Base-by-base conservation (phyloP, 2,888 invertebrate genomes). In the Troilus luridus region DNA sequence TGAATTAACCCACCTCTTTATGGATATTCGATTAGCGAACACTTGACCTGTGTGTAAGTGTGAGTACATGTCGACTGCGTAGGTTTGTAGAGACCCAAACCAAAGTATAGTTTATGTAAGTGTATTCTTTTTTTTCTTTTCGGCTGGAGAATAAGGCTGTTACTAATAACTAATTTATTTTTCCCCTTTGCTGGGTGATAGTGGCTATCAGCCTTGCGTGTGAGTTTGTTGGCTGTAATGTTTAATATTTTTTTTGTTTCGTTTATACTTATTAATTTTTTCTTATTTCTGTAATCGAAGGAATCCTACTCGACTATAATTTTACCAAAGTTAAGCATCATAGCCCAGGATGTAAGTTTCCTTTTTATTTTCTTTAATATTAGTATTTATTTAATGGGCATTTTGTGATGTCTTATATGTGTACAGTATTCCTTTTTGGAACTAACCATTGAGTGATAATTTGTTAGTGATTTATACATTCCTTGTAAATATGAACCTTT, bases 401-500 rank as follows among this genome's bases (percentile, higher is more conserved):
- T 90, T 77, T 56, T 77, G 64, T 77, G 90, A 90, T 90, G 89
- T 89, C 54, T 60, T 41, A 85, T 56, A 89, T 41, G 41, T 89
- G 90, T 90, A 90, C 90, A 90, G 90, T 90, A 90, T 90, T 90
- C 72, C 77, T 64, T 77, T n/a, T 54, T 24, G 72, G 90, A 72
- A 77, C 56, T 90, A 77, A 77, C 72, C 90, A 58, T 56, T 77
- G 90, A 90, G 90, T 90, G 90, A 90, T 90, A 72, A 72, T 62
- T 90, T 90, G 90, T 90, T 90, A 90, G 90, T 90, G 90, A 90
- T 90, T 90, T 90, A 72, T 90, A 90, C 90, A 90, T 90, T 90
- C 90, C 90, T 58, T 90, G 90, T 90, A 90, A 72, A 90, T 90
- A 90, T 67, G 27, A 90, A 72, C 58, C 72, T 67, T 90, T 90